Percentiles rank a stretch among this genome's conserved stretches.
phyloP scores from a whole-genome alignment of 2,888 invertebrate species.

The Scelioninae gen. 1 region DNA sequence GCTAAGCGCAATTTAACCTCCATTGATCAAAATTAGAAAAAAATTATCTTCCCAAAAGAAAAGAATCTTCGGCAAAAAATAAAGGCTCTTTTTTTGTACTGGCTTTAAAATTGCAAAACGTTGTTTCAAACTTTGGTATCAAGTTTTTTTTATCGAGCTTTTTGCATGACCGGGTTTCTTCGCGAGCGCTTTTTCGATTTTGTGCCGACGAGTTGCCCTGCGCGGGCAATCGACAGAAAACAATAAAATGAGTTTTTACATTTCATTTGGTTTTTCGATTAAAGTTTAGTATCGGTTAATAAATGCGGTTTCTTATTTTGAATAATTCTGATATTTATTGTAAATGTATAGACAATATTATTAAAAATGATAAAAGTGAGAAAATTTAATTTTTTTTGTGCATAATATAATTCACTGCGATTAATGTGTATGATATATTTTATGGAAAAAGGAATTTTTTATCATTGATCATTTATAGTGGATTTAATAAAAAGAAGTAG shows the following conservation, averaged over 20 bases:
- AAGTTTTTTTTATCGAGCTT: conserved; percentile 31
- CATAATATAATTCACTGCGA: no score
- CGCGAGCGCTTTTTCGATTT: conserved; percentile 34
- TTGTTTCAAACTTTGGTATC: conserved; percentile 49
- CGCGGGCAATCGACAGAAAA: conserved; percentile 19
- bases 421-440: no score
- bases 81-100: conserved; percentile 30
- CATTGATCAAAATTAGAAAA: conserved; percentile 35
- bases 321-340: background rate
- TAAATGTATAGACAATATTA: no score
- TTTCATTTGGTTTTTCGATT: background rate
- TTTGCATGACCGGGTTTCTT: conserved; percentile 33
- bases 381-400: no score
- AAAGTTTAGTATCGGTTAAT: background rate
- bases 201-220: background rate
- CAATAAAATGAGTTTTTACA: background rate
- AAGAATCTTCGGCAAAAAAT: conserved; percentile 39
- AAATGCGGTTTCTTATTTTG: background rate
- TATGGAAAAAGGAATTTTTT: no score
- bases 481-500: no score
- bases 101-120: conserved; percentile 48
- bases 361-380: no score
- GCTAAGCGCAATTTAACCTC: conserved; percentile 43
- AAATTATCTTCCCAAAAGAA: conserved; percentile 50
- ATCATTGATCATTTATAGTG: no score